Evolutionary conservation across 2,113 vertebrate species (phyloP).

Genomic region (Crotophaga sulcirostris): DNA sequence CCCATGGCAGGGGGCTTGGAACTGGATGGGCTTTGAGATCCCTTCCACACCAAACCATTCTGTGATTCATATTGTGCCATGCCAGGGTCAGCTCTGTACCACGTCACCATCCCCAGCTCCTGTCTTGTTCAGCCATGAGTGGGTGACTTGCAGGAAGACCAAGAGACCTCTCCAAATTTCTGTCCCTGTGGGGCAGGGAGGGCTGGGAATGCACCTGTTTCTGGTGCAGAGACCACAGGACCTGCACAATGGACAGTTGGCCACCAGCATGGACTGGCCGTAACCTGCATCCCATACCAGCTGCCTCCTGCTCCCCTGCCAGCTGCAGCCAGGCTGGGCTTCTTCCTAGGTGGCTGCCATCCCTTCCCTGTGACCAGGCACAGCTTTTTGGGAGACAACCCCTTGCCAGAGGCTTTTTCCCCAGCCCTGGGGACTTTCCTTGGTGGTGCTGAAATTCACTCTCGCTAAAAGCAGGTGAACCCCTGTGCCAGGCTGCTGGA

Average conservation of each 20-base stretch:
- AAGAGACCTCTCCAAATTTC: neutral
- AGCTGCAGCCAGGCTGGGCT: neutral
- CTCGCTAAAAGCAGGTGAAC: neutral
- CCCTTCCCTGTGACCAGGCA: neutral
- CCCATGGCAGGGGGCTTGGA: too few species aligned
- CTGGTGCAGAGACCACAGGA: neutral
- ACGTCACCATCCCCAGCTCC: neutral
- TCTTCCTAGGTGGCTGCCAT: neutral
- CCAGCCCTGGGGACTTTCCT: neutral
- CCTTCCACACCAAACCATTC: too few species aligned
- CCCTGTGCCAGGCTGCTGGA: neutral
- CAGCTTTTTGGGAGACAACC: neutral
- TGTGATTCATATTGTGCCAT: neutral
- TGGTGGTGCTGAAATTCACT: fast-evolving
- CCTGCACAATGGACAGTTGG: neutral
- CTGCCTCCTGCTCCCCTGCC: neutral
- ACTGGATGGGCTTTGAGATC: too few species aligned
- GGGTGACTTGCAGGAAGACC: neutral
- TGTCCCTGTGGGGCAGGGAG: neutral
- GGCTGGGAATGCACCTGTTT: fast-evolving
- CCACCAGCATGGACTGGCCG: fast-evolving
- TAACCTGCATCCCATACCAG: fast-evolving
- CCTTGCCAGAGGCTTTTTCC: neutral
- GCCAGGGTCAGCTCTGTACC: neutral
- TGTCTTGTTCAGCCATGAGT: neutral